These are phyloP conservation scores for Meloe dianella DNA, from an alignment of 2,888 invertebrate genomes.

Conservation along the genomic window DNA sequence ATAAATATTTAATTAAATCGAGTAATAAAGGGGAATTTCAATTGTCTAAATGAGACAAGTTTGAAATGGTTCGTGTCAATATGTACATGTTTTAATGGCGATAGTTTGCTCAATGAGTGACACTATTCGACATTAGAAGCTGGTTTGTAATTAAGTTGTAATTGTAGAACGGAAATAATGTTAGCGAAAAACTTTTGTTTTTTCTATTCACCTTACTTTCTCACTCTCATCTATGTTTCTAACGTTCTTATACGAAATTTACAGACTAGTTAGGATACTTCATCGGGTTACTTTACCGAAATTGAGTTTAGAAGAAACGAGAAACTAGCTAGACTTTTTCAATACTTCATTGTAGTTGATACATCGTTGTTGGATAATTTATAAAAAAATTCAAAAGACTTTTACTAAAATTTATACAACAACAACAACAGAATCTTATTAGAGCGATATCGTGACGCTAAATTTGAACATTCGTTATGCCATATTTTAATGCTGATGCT, in stretches of 20 bases:
- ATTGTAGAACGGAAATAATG: slow-evolving; percentile 34
- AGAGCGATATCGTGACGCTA: too few relatives aligned
- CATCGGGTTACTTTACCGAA: not conserved
- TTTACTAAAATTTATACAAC: not conserved
- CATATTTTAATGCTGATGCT: not conserved
- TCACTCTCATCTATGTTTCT: not conserved
- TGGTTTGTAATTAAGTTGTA: slow-evolving; percentile 38
- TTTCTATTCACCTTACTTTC: not conserved
- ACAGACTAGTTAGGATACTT: not conserved
- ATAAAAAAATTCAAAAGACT: not conserved
- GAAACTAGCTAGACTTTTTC: not conserved
- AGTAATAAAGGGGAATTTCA: not conserved
- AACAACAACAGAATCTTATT: too few relatives aligned
- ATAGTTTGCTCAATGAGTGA: not conserved
- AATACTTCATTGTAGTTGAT: not conserved
- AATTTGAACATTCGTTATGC: too few relatives aligned
- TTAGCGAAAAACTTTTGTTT: slow-evolving; percentile 36
- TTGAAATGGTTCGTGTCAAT: not conserved
- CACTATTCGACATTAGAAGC: slow-evolving; percentile 24
- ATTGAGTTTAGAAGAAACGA: not conserved
- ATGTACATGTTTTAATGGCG: not conserved
- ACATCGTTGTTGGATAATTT: not conserved
- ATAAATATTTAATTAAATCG: not conserved
- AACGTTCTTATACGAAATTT: not conserved
- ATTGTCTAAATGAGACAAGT: not conserved